Evolutionary conservation across 1,140 invertebrate genomes (phyloP).

Genomic region (Pteromalus puparum): DNA sequence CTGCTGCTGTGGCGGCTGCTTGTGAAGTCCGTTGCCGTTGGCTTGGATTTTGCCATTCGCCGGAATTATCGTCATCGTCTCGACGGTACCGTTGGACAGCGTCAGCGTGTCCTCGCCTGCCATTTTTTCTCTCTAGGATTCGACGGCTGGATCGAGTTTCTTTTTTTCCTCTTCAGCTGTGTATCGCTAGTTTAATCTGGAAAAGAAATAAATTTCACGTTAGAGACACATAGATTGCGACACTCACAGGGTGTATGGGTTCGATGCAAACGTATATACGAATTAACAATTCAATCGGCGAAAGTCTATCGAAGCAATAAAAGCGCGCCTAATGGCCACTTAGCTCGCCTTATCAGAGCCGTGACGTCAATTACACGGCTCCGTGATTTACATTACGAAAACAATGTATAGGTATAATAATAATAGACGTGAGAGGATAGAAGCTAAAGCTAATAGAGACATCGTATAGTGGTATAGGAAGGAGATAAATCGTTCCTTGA

Average conservation of each 20-base stretch:
- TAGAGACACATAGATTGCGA: too few species aligned
- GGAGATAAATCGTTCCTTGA: background rate
- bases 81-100: conserved; percentile 64
- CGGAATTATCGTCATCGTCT: conserved; percentile 66
- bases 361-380: background rate
- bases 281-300: too few species aligned
- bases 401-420: too few species aligned
- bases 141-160: background rate
- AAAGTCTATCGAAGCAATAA: background rate
- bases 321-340: background rate
- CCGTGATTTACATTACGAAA: too few species aligned
- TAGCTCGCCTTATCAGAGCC: background rate
- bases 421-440: background rate
- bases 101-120: conserved; percentile 68
- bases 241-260: background rate
- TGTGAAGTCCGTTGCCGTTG: conserved; percentile 68
- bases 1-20: conserved; percentile 56
- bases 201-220: background rate
- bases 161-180: background rate
- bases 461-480: background rate
- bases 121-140: conserved; percentile 58
- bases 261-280: background rate
- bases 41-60: conserved; percentile 65
- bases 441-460: conserved; percentile 30
- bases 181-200: conserved; percentile 1